Evolutionary conservation across 2,797 vertebrate genomes (phyloP).

Genomic region (Nannoperca obscura): DNA sequence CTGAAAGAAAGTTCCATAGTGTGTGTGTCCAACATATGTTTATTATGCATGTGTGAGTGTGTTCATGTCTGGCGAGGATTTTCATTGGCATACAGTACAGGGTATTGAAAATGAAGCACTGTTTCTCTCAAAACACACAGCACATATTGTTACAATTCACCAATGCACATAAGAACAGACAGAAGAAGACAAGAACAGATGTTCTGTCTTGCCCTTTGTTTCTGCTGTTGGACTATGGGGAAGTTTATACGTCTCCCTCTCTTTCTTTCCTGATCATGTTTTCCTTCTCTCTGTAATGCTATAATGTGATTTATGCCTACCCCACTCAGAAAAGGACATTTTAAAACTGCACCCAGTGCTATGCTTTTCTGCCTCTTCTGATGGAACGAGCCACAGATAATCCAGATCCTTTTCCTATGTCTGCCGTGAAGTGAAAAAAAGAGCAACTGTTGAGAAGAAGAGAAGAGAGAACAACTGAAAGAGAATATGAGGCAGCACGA

Average conservation of each 20-base stretch:
- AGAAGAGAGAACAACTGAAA: background rate
- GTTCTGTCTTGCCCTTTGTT: slow-evolving; percentile 29
- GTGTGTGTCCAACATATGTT: background rate
- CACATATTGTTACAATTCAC: background rate
- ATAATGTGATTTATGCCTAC: slow-evolving; percentile 26
- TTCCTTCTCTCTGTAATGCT: slow-evolving; percentile 3
- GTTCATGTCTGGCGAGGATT: background rate
- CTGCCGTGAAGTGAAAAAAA: slow-evolving; percentile 11
- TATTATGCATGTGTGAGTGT: slow-evolving; percentile 5
- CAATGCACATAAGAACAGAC: slow-evolving; percentile 31
- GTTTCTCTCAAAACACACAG: background rate
- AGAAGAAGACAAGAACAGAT: slow-evolving; percentile 23
- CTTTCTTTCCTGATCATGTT: background rate
- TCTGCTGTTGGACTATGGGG: slow-evolving; percentile 6
- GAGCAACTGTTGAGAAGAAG: background rate
- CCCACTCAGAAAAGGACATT: slow-evolving; percentile 19
- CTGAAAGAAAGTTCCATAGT: background rate
- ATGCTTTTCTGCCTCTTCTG: slow-evolving; percentile 14
- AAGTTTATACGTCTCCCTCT: background rate
- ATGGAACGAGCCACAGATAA: slow-evolving; percentile 23
- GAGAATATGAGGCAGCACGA: background rate
- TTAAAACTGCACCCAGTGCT: slow-evolving; percentile 4
- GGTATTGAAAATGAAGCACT: slow-evolving; percentile 1
- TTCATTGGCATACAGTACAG: background rate
- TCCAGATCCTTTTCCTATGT: slow-evolving; percentile 15